phyloP scores from a whole-genome alignment of 2,797 vertebrate genomes.

The Selene dorsalis region DNA sequence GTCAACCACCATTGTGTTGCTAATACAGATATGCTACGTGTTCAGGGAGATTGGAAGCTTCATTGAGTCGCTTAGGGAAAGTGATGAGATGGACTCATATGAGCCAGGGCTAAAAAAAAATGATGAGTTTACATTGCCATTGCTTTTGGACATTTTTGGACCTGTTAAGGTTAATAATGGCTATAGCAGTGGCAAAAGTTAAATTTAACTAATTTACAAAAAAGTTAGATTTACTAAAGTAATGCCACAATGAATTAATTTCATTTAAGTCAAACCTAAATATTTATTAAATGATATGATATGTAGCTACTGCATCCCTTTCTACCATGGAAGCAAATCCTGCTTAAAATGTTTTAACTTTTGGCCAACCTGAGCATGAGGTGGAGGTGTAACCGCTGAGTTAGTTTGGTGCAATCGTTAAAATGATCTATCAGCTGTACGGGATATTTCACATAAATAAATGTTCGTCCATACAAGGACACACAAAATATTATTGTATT shows the following conservation, averaged over 20 bases:
- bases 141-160: too few species aligned
- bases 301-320: not conserved
- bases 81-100: too few species aligned
- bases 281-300: not conserved
- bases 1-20: not conserved
- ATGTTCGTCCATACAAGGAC: not conserved
- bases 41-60: too few species aligned
- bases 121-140: too few species aligned
- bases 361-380: not conserved
- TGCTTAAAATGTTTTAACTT: not conserved
- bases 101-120: too few species aligned
- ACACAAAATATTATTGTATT: not conserved
- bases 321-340: not conserved
- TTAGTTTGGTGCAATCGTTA: not conserved
- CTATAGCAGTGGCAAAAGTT: too few species aligned
- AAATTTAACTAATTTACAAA: too few species aligned
- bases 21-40: too few species aligned
- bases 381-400: slow-evolving; percentile 3
- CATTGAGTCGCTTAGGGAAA: too few species aligned
- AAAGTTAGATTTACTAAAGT: not conserved
- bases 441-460: not conserved
- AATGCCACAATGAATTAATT: not conserved
- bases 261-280: not conserved
- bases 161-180: too few species aligned
- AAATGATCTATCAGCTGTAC: not conserved